phyloP scores from a whole-genome alignment of 2,797 vertebrate species.

The Staurois parvus region DNA sequence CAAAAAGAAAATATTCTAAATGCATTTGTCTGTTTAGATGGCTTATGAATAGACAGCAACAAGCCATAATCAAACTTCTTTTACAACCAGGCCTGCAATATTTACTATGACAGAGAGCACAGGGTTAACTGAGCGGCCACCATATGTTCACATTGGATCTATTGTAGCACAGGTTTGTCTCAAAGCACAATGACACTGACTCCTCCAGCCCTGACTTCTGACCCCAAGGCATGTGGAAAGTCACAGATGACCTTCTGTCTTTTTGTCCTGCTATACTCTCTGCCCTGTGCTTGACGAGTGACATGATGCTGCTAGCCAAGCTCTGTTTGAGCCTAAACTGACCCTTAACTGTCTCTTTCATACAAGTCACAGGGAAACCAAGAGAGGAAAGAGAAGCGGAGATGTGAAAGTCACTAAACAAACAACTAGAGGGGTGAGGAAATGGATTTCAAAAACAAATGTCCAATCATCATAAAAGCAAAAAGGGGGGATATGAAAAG shows the following conservation, averaged over 20 bases:
- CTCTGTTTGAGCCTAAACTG: conserved; percentile 33
- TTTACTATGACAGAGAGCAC: not conserved
- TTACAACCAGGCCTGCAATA: not conserved
- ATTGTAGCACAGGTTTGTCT: not conserved
- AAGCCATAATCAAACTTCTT: too few relatives aligned
- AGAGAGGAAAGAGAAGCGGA: not conserved
- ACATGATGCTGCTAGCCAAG: not conserved
- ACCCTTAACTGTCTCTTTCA: conserved; percentile 29
- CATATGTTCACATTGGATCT: conserved; percentile 7
- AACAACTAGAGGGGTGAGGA: not conserved
- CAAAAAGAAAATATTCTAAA: too few relatives aligned
- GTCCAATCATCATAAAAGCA: too few relatives aligned
- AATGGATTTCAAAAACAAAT: not conserved
- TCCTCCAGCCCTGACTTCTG: conserved; percentile 11
- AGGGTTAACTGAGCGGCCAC: not conserved
- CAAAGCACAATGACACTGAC: conserved; percentile 19
- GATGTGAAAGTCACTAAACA: not conserved
- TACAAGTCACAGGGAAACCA: conserved; percentile 8
- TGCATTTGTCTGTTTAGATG: too few relatives aligned
- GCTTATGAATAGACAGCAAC: too few relatives aligned
- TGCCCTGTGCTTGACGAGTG: conserved; percentile 9
- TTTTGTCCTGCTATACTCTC: not conserved
- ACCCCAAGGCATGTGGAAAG: conserved; percentile 2
- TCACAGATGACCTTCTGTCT: not conserved
- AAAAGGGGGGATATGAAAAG: too few relatives aligned